These are phyloP conservation scores for Andrena minutula DNA, from an alignment of 2,888 invertebrate genomes.

Conservation along the genomic window DNA sequence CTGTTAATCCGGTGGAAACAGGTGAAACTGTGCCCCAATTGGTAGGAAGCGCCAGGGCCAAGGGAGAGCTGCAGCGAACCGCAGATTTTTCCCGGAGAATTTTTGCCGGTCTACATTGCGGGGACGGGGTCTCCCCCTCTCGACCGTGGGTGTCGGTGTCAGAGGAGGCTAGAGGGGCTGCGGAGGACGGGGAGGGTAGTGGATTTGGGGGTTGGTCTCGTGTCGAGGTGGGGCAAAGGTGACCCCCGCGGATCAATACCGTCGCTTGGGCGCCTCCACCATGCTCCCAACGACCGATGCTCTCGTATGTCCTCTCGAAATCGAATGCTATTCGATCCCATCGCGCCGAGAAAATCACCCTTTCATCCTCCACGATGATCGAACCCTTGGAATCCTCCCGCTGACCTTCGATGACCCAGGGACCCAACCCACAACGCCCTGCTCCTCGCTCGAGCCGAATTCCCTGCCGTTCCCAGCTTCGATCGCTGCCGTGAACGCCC, in stretches of 20 bases:
- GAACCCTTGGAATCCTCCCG: background rate
- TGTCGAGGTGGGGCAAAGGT: slow-evolving; percentile 78
- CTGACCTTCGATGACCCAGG: slow-evolving; percentile 1
- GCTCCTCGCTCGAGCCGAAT: background rate
- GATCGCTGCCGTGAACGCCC: background rate
- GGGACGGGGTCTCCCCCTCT: slow-evolving; percentile 46
- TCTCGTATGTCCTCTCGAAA: slow-evolving; percentile 71
- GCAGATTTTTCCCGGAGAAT: slow-evolving; percentile 73
- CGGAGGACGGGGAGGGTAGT: slow-evolving; percentile 62
- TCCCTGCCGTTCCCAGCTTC: background rate
- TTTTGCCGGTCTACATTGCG: slow-evolving; percentile 76
- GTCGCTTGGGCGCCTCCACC: slow-evolving; percentile 79
- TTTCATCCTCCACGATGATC: background rate
- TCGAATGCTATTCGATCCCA: slow-evolving; percentile 61
- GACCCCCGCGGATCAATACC: slow-evolving; percentile 84
- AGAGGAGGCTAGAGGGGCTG: slow-evolving; percentile 57
- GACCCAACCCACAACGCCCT: background rate
- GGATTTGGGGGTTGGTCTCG: slow-evolving; percentile 80
- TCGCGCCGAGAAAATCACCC: slow-evolving; percentile 22
- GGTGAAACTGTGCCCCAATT: slow-evolving; percentile 39
- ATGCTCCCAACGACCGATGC: slow-evolving; percentile 75
- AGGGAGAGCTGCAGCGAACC: slow-evolving; percentile 36
- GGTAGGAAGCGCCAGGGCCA: slow-evolving; percentile 3
- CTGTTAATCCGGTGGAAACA: slow-evolving; percentile 53
- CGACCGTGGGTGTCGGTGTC: slow-evolving; percentile 47